Percentiles rank a stretch among this genome's conserved stretches.
Evolutionary conservation across 2,113 vertebrate genomes (phyloP).

Genomic region (Danio rerio): DNA sequence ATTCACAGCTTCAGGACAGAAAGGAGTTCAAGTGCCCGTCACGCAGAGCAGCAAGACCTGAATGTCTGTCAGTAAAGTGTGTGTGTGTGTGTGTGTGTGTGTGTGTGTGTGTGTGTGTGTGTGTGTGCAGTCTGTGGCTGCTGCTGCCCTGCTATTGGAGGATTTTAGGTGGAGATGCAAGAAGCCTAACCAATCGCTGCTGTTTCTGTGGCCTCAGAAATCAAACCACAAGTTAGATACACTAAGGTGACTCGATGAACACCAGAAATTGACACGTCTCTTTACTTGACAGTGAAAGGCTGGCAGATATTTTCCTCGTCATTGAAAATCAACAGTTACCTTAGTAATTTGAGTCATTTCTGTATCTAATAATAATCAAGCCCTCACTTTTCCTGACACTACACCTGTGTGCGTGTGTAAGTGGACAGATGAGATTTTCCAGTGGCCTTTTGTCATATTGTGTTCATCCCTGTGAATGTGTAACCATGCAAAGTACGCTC

Average conservation of each 20-base stretch:
- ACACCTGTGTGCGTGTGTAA: slow-evolving; percentile 2
- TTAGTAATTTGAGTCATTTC: slow-evolving; percentile 52
- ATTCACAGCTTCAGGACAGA: slow-evolving; percentile 81
- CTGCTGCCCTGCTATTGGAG: slow-evolving; percentile 53
- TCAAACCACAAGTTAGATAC: slow-evolving; percentile 32
- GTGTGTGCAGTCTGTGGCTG: slow-evolving; percentile 71
- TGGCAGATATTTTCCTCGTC: slow-evolving; percentile 27
- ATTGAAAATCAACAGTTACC: slow-evolving; percentile 43
- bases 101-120: too few species aligned
- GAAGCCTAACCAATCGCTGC: slow-evolving; percentile 39
- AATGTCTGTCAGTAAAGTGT: slow-evolving; percentile 63
- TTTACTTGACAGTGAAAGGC: slow-evolving; percentile 20
- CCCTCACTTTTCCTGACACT: neutral
- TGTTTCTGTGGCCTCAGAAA: slow-evolving; percentile 40
- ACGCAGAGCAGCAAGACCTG: slow-evolving; percentile 79
- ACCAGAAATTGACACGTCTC: neutral
- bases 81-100: too few species aligned
- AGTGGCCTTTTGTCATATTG: slow-evolving; percentile 15
- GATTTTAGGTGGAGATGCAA: slow-evolving; percentile 55
- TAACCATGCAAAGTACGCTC: too few species aligned
- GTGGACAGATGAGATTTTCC: slow-evolving; percentile 1
- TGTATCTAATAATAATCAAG: slow-evolving; percentile 39
- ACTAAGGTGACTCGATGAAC: neutral
- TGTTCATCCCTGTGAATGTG: slow-evolving; percentile 1
- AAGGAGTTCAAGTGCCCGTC: slow-evolving; percentile 82